Conservation (phyloP, 2,797 vertebrate genomes). For the Salmo trutta region DNA sequence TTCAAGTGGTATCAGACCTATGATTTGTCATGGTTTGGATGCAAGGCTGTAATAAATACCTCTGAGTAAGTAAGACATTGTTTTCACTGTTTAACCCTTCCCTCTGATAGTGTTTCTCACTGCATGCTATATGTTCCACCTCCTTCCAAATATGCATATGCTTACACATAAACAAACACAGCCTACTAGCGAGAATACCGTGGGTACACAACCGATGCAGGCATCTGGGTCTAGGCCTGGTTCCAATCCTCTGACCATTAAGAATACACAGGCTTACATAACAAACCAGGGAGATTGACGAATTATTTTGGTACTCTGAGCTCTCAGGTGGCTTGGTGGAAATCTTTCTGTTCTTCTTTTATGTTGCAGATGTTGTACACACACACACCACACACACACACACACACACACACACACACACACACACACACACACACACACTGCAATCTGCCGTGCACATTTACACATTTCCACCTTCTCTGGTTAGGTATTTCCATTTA, state of each 20-base stretch:
- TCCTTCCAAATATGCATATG: background rate
- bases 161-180: background rate
- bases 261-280: too few relatives aligned
- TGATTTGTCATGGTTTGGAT: background rate
- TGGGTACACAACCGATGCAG: too few relatives aligned
- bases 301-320: too few relatives aligned
- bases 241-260: too few relatives aligned
- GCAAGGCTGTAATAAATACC: background rate
- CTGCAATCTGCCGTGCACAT: background rate
- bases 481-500: conserved; percentile 18
- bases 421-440: background rate
- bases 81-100: background rate
- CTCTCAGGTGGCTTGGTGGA: too few relatives aligned
- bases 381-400: background rate
- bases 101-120: background rate
- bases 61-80: background rate
- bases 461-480: background rate
- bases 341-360: too few relatives aligned
- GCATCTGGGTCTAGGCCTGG: too few relatives aligned
- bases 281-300: too few relatives aligned
- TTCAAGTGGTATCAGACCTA: background rate
- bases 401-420: background rate
- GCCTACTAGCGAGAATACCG: too few relatives aligned
- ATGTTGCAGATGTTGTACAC: too few relatives aligned
- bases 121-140: background rate